Conservation (phyloP, 2,888 invertebrate species). For the Hirtodrosophila duncani region DNA sequence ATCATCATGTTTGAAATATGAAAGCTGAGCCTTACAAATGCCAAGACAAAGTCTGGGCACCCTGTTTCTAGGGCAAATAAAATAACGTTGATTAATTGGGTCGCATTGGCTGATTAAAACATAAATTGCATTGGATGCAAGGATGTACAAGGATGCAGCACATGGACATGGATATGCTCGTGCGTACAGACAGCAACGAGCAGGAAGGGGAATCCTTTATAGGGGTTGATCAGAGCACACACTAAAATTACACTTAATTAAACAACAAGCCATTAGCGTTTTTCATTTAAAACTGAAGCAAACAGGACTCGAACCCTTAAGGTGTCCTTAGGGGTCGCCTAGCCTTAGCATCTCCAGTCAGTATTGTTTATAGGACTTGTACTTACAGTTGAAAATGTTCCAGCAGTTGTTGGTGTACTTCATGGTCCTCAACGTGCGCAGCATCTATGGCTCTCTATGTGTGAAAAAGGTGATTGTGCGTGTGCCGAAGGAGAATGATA, state of each 20-base stretch:
- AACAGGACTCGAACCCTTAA: slow-evolving; percentile 11
- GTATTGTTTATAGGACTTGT: neutral
- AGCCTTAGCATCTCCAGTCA: neutral
- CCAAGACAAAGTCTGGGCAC: no score
- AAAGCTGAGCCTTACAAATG: no score
- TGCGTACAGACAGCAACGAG: no score
- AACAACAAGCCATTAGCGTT: slow-evolving; percentile 74
- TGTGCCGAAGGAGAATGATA: slow-evolving; percentile 67
- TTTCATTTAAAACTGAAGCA: slow-evolving; percentile 26
- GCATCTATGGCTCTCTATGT: slow-evolving; percentile 22
- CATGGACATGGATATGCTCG: neutral
- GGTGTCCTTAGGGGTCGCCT: slow-evolving; percentile 2
- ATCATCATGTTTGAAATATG: no score
- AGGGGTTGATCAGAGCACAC: slow-evolving; percentile 52
- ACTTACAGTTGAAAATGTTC: slow-evolving; percentile 58
- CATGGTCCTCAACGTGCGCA: slow-evolving; percentile 16
- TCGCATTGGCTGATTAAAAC: slow-evolving; percentile 68
- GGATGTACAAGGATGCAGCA: slow-evolving; percentile 9
- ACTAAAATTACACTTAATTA: slow-evolving; percentile 77
- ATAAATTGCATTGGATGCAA: slow-evolving; percentile 60
- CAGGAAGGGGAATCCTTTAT: neutral
- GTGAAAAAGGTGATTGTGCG: slow-evolving; percentile 59
- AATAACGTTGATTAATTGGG: slow-evolving; percentile 65
- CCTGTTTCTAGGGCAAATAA: no score
- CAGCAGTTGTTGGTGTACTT: slow-evolving; percentile 25